These are phyloP conservation scores for Porites cylindrica DNA, from an alignment of 92 coral and sea anemone species.

Conservation along the genomic window DNA sequence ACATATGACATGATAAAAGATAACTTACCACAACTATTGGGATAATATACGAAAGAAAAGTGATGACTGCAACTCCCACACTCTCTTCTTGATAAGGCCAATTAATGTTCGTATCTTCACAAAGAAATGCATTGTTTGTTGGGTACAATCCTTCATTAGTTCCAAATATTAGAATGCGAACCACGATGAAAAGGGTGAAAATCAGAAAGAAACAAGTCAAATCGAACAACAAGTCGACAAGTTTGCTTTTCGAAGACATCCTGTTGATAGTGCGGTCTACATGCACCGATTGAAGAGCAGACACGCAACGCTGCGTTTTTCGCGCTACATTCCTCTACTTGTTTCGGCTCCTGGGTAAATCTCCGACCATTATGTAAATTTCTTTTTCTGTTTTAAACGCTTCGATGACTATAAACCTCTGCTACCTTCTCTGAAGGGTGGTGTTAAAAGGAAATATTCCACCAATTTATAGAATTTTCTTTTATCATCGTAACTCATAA, in stretches of 20 bases:
- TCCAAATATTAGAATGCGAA: background rate
- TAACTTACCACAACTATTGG: conserved; percentile 37
- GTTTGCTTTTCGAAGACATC: conserved; percentile 2
- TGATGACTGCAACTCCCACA: background rate
- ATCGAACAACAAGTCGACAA: conserved; percentile 10
- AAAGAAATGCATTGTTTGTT: conserved; percentile 50
- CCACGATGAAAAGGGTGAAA: background rate
- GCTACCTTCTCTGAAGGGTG: background rate
- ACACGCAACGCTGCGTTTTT: background rate
- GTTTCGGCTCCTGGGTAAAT: background rate
- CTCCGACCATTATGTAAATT: background rate
- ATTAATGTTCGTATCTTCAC: conserved; percentile 44
- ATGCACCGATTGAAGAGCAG: background rate
- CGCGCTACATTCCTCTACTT: background rate
- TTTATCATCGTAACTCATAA: too few species aligned
- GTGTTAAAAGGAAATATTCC: too few species aligned
- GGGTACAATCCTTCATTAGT: conserved; percentile 29
- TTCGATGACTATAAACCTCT: background rate
- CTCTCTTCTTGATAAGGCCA: conserved; percentile 38
- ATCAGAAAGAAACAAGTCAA: conserved; percentile 6
- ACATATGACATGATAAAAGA: too few species aligned
- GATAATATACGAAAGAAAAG: conserved; percentile 7
- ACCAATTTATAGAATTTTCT: too few species aligned
- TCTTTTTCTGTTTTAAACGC: background rate
- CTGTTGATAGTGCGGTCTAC: background rate